Percentiles rank a stretch among this genome's conserved stretches.
Evolutionary conservation across 1,140 invertebrate genomes (phyloP).

Genomic region (Vollenhovia emeryi): DNA sequence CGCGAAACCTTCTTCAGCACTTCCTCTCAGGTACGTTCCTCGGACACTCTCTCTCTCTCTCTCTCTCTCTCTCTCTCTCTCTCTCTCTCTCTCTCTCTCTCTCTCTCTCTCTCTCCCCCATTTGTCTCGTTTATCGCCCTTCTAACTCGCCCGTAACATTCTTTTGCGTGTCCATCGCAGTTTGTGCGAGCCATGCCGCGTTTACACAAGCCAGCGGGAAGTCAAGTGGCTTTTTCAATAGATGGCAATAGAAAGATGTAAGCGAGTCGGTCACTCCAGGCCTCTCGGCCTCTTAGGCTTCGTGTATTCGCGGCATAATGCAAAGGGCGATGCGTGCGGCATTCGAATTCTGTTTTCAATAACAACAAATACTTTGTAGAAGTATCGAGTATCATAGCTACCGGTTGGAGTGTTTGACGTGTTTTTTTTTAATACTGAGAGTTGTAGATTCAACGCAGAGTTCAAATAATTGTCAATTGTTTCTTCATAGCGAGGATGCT

Average conservation of each 20-base stretch:
- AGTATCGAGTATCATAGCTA: neutral
- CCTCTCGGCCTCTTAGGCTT: neutral
- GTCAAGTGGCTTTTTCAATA: constrained; percentile 33
- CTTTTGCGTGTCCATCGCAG: neutral
- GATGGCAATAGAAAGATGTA: constrained; percentile 16
- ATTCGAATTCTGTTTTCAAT: neutral
- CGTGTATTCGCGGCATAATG: neutral
- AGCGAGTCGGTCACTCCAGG: neutral
- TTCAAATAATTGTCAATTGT: neutral
- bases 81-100: too few relatives aligned
- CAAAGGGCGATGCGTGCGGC: neutral
- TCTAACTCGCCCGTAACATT: constrained; percentile 23
- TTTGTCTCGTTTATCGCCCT: constrained; percentile 20
- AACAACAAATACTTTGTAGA: neutral
- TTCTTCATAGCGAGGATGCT: neutral
- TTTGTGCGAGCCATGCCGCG: neutral
- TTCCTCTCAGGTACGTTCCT: constrained; percentile 26
- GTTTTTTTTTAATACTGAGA: neutral
- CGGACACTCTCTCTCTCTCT: neutral
- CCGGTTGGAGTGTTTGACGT: neutral
- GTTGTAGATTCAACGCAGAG: neutral
- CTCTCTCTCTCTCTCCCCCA: neutral
- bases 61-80: too few relatives aligned
- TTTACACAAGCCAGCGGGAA: constrained; percentile 38
- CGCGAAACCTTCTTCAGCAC: constrained; percentile 24